Percentiles rank a stretch among this genome's conserved stretches.
Conservation (phyloP, 2,888 invertebrate genomes). For the Drosophila helvetica region DNA sequence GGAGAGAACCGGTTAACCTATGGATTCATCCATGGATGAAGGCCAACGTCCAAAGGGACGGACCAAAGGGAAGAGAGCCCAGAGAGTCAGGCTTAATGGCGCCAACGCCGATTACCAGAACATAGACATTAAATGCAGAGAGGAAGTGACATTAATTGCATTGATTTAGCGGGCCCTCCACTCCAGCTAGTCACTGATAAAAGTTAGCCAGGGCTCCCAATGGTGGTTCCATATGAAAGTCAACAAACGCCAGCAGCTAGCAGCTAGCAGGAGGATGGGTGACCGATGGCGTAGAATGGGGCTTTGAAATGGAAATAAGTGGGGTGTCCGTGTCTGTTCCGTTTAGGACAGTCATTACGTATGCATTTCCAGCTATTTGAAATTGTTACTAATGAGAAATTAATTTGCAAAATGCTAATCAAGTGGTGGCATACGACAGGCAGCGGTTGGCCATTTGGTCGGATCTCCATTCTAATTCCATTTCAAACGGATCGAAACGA, state of each 20-base stretch:
- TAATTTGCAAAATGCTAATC: conserved; percentile 69
- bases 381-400: conserved; percentile 73
- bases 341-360: conserved; percentile 36
- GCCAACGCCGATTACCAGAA: conserved; percentile 74
- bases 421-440: conserved; percentile 44
- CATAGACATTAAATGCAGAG: conserved; percentile 76
- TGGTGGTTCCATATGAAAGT: conserved; percentile 28
- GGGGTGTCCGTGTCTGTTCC: conserved; percentile 20
- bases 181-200: conserved; percentile 33
- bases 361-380: conserved; percentile 67
- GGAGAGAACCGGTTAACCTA: conserved; percentile 47
- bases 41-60: not conserved
- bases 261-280: not conserved
- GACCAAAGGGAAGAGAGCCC: not conserved
- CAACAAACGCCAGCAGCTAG: conserved; percentile 46
- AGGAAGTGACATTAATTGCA: conserved; percentile 79
- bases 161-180: conserved; percentile 68
- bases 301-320: not conserved
- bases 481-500: conserved; percentile 27
- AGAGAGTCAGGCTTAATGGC: conserved; percentile 53
- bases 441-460: conserved; percentile 9
- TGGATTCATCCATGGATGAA: not conserved
- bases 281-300: no score
- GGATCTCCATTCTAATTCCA: conserved; percentile 37
- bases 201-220: conserved; percentile 12